A percentile compares a stretch with the other conserved stretches of the same genome.
phyloP scores from a whole-genome alignment of 2,113 vertebrate genomes.

The Orientallactaga bullata region DNA sequence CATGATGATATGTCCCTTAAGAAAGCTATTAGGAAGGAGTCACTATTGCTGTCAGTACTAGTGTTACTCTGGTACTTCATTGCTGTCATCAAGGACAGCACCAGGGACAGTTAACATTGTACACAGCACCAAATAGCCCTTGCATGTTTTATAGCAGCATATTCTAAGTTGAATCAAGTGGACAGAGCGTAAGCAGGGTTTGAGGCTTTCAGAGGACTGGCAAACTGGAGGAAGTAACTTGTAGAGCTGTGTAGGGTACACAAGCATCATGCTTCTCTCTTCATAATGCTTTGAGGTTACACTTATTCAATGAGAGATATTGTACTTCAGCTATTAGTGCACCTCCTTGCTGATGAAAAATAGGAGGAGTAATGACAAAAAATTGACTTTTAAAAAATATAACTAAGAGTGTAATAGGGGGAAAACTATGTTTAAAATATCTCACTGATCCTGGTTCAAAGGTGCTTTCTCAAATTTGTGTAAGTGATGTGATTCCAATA shows the following conservation, averaged over 20 bases:
- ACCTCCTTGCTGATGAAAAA: slow-evolving; percentile 61
- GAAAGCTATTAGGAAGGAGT: slow-evolving; percentile 52
- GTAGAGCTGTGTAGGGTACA: neutral
- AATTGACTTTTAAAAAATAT: slow-evolving; percentile 10
- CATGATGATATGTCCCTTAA: slow-evolving; percentile 62
- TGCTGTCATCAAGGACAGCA: slow-evolving; percentile 40
- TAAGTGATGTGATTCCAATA: neutral
- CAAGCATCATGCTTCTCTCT: neutral
- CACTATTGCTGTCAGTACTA: slow-evolving; percentile 1
- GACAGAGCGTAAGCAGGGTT: neutral
- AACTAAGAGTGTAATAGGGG: neutral
- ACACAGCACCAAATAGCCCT: neutral
- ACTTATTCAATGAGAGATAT: neutral
- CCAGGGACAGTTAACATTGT: slow-evolving; percentile 36
- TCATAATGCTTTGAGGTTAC: neutral
- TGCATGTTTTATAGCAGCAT: slow-evolving; percentile 2
- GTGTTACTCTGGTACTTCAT: slow-evolving; percentile 28
- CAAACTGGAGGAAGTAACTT: slow-evolving; percentile 23
- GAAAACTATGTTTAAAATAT: slow-evolving; percentile 46
- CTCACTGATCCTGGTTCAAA: slow-evolving; percentile 36
- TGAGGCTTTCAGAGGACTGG: neutral
- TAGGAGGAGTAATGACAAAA: slow-evolving; percentile 28
- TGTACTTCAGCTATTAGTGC: slow-evolving; percentile 9
- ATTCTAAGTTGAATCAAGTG: slow-evolving; percentile 29
- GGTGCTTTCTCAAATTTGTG: slow-evolving; percentile 32